These are phyloP conservation scores for Triops cancriformis DNA, from an alignment of 1,140 invertebrate genomes.

Conservation along the genomic window DNA sequence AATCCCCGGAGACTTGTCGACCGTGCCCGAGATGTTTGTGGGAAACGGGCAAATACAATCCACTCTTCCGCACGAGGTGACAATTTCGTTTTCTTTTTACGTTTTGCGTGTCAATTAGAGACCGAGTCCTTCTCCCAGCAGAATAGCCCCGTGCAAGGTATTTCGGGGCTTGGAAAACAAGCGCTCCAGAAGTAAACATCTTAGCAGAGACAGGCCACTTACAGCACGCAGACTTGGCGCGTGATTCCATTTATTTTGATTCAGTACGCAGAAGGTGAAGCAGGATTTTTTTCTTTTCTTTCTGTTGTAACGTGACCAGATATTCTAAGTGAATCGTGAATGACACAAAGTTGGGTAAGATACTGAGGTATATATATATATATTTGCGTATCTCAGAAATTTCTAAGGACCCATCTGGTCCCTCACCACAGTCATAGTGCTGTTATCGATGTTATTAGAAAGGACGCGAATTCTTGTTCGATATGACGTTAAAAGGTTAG, in stretches of 20 bases:
- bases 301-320: not conserved
- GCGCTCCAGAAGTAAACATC: no score
- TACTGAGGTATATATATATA: not conserved
- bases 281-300: not conserved
- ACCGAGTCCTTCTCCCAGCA: not conserved
- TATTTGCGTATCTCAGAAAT: not conserved
- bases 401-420: not conserved
- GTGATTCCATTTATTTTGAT: no score
- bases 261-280: not conserved
- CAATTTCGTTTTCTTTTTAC: not conserved
- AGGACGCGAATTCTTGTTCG: not conserved
- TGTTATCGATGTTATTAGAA: not conserved
- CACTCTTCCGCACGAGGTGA: not conserved
- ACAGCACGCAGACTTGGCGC: no score
- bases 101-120: not conserved
- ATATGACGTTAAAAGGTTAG: not conserved
- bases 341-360: not conserved
- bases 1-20: not conserved
- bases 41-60: constrained; percentile 1
- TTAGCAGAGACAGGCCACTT: no score
- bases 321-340: not conserved
- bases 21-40: not conserved
- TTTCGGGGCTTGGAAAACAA: not conserved
- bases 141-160: not conserved
- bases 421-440: not conserved